These are phyloP conservation scores for Boloria euphrosyne DNA, from an alignment of 2,888 invertebrate genomes.

Conservation along the genomic window DNA sequence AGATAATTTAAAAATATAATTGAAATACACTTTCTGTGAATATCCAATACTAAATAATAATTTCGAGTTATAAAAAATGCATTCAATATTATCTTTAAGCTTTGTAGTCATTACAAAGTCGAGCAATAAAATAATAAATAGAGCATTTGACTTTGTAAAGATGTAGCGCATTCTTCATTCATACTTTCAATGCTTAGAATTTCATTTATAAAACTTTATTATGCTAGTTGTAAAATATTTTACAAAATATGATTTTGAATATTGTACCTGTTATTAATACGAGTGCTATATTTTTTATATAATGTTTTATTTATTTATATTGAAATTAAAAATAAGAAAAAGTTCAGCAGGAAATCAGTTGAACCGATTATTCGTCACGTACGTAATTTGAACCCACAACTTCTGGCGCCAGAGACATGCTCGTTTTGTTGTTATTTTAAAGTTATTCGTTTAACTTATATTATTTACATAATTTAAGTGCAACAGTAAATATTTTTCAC, in stretches of 20 bases:
- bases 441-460: conserved; percentile 15
- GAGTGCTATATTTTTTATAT: too few species aligned
- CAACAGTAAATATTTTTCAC: too few species aligned
- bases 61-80: background rate
- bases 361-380: conserved; percentile 22
- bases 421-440: conserved; percentile 17
- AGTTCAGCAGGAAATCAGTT: conserved; percentile 19
- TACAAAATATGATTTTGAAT: background rate
- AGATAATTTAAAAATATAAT: too few species aligned
- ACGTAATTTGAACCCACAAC: conserved; percentile 21
- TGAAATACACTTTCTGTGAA: background rate
- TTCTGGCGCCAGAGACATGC: conserved; percentile 21
- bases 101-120: background rate
- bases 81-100: background rate
- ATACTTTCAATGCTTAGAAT: conserved; percentile 7
- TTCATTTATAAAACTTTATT: conserved; percentile 8
- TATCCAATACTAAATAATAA: background rate
- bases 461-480: background rate
- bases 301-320: background rate
- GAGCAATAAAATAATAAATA: conserved; percentile 1
- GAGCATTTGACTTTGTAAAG: conserved; percentile 6
- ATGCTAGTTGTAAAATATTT: background rate
- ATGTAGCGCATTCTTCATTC: conserved; percentile 14
- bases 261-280: too few species aligned
- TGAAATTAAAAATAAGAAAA: conserved; percentile 12